Base-by-base conservation (phyloP, 2,113 vertebrate genomes). In the Oryzias celebensis region DNA sequence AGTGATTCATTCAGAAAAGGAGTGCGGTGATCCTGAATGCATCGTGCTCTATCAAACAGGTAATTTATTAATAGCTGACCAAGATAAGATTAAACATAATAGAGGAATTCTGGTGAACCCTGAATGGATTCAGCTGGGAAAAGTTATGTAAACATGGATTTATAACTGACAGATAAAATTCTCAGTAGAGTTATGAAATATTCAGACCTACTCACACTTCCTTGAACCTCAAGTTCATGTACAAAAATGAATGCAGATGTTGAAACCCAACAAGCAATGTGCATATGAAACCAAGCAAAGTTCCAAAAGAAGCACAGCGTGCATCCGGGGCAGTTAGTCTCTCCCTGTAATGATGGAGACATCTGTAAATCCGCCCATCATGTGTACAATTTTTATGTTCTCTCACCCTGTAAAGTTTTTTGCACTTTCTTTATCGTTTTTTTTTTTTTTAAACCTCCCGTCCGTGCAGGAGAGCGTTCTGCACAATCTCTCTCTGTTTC, bases 261-360 rank as follows among this genome's bases (percentile, higher is more conserved):
- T 3, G 3, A 36, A 36, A 36, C 36, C 36, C 36, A 36, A 36
- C 26, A 36, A 36, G 2, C 8, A 8, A 36, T 64, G 64, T 47
- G 47, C 65, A 65, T 18, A 31, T 42, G 47, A 42, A 71, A 81
- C 44, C 58, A 44, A 75, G 69, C 67, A 64, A 16, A 44, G 20
- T 52, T 73, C 79, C 69, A 72, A 78, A 84, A 83, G 82, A 14
- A 60, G 76, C 71, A 12, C 16, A 31, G 54, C 71, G 78, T 52
- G 73, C 71, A 65, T 28, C 55, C 18, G 8, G 67, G 48, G 65
- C 72, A 64, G 49, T 18, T 73, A 65, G 68, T 49, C 41, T 14
- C 73, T 65, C 47, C 46, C 6, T 68, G 65, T 86, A 86, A 86
- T 86, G 82, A 87, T 49, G 86, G 84, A 71, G 73, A 62, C 44